A percentile compares a stretch with the other conserved stretches of the same genome.
These are phyloP conservation scores for Pagetopsis macropterus DNA, from an alignment of 2,797 vertebrate genomes.

Conservation along the genomic window DNA sequence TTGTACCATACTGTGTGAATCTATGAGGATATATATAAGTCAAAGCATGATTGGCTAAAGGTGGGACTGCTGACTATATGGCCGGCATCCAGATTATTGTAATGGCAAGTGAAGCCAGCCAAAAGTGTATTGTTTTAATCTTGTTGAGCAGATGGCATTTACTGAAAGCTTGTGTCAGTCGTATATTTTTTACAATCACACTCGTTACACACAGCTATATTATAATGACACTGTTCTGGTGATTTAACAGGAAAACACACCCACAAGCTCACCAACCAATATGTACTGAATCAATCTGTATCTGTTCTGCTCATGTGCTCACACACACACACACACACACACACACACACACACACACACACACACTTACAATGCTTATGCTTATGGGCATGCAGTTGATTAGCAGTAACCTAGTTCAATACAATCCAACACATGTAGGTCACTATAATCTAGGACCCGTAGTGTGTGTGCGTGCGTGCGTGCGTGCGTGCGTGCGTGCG, in stretches of 20 bases:
- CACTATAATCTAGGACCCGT: slow-evolving; percentile 75
- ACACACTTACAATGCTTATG: slow-evolving; percentile 42
- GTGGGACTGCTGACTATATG: slow-evolving; percentile 26
- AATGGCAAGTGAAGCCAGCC: slow-evolving; percentile 14
- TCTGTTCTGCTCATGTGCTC: slow-evolving; percentile 37
- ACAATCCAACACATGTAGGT: slow-evolving; percentile 78
- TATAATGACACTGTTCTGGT: not conserved
- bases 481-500: slow-evolving; percentile 16
- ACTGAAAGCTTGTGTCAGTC: slow-evolving; percentile 10
- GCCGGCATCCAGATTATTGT: slow-evolving; percentile 16
- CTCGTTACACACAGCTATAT: slow-evolving; percentile 2
- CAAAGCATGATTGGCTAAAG: not conserved
- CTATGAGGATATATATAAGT: not conserved
- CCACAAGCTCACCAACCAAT: slow-evolving; percentile 45
- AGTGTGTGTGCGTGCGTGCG: slow-evolving; percentile 23
- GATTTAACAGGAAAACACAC: slow-evolving; percentile 25
- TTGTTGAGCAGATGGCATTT: slow-evolving; percentile 11
- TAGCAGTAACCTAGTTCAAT: slow-evolving; percentile 81
- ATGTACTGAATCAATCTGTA: slow-evolving; percentile 58
- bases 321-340: not conserved
- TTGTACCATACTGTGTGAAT: not conserved
- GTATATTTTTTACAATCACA: slow-evolving; percentile 5
- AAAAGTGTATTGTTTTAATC: slow-evolving; percentile 43
- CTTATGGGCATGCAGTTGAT: slow-evolving; percentile 73
- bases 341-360: too few relatives aligned